Evolutionary conservation across 2,113 vertebrate species (phyloP).

Genomic region (Strix aluco): DNA sequence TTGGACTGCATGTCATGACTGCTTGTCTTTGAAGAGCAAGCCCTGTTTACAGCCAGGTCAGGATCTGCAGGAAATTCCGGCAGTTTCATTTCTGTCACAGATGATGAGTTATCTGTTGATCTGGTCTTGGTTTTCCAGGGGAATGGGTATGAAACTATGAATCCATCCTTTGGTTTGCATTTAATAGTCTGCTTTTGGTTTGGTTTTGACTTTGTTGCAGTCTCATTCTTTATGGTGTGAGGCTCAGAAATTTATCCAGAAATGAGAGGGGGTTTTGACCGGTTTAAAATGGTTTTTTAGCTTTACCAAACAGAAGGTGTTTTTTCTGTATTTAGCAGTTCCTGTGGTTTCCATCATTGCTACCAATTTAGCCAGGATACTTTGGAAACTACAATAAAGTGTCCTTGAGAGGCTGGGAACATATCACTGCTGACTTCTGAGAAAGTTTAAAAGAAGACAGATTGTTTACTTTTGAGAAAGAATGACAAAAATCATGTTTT

Average conservation of each 20-base stretch:
- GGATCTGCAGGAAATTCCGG: not conserved
- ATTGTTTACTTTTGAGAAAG: not conserved
- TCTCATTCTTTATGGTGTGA: not conserved
- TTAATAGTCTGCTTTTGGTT: not conserved
- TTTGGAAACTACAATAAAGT: not conserved
- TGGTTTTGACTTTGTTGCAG: not conserved
- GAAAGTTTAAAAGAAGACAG: not conserved
- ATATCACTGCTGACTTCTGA: not conserved
- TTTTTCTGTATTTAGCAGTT: not conserved
- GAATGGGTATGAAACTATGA: not conserved
- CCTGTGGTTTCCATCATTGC: not conserved
- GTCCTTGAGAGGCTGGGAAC: not conserved
- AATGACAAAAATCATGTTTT: not conserved
- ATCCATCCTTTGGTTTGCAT: not conserved
- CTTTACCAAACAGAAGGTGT: not conserved
- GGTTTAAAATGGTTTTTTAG: not conserved
- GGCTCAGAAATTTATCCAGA: not conserved
- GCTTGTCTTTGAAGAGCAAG: not conserved
- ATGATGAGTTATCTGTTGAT: not conserved
- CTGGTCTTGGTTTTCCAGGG: not conserved
- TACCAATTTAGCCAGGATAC: not conserved
- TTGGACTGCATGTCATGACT: not conserved
- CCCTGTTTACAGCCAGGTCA: not conserved
- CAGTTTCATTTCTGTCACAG: not conserved
- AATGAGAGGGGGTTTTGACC: not conserved